Conservation (phyloP, 2,888 invertebrate genomes). For the Psococerastis gibbosa region DNA sequence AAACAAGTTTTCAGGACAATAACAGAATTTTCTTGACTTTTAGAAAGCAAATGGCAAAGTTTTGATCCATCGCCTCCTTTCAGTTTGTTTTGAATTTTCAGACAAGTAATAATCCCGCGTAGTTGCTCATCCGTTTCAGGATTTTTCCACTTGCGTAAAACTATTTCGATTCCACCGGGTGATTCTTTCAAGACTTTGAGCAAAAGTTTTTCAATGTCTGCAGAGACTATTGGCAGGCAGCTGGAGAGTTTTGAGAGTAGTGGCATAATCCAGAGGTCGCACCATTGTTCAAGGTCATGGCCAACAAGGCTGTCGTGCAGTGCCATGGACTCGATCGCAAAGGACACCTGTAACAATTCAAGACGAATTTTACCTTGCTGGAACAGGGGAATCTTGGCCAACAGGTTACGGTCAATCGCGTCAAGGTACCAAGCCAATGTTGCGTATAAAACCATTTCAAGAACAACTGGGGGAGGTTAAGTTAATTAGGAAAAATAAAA, state of each 20-base stretch:
- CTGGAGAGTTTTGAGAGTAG: neutral
- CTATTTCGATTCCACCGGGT: neutral
- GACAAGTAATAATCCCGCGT: neutral
- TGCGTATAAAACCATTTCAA: no score
- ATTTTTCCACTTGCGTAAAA: neutral
- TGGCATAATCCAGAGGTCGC: constrained; percentile 4
- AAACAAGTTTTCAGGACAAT: neutral
- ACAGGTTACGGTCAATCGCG: no score
- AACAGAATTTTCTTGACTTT: neutral
- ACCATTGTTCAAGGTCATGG: neutral
- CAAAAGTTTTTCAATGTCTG: constrained; percentile 5
- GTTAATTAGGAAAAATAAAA: neutral
- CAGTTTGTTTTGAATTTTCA: neutral
- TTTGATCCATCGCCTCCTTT: neutral
- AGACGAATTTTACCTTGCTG: no score
- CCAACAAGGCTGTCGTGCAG: neutral
- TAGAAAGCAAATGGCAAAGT: neutral
- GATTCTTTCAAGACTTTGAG: neutral
- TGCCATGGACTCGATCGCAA: neutral
- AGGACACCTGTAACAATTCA: constrained; percentile 4
- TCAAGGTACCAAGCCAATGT: no score
- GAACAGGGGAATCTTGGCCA: no score
- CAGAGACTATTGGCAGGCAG: neutral
- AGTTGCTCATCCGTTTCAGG: neutral
- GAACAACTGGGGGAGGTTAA: no score